A percentile compares a stretch with the other conserved stretches of the same genome.
These are phyloP conservation scores for Diadegma fenestrale DNA, from an alignment of 2,888 invertebrate genomes.

Conservation along the genomic window DNA sequence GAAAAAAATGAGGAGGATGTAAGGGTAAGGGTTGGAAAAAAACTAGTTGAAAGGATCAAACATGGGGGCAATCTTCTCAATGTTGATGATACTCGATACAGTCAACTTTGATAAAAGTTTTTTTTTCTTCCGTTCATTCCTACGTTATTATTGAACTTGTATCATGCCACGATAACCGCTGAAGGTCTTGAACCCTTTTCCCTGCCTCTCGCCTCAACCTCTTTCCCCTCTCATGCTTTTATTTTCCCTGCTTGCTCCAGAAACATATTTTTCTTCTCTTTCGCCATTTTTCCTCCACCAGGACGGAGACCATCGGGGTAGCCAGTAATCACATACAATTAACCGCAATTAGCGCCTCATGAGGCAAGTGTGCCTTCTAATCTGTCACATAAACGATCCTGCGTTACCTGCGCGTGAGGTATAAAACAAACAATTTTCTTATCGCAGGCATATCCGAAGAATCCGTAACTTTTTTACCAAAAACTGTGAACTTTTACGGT, in stretches of 20 bases:
- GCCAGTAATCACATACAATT: slow-evolving; percentile 77
- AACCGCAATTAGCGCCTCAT: slow-evolving; percentile 76
- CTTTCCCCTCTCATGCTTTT: not conserved
- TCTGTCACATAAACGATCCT: slow-evolving; percentile 68
- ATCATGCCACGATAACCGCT: slow-evolving; percentile 23
- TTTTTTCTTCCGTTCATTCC: slow-evolving; percentile 42
- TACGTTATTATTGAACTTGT: slow-evolving; percentile 26
- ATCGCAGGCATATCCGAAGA: not conserved
- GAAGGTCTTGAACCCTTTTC: slow-evolving; percentile 23
- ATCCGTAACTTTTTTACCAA: too few relatives aligned
- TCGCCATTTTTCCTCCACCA: not conserved
- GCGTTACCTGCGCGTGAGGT: slow-evolving; percentile 56
- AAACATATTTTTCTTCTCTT: slow-evolving; percentile 33
- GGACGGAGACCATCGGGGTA: slow-evolving; percentile 42
- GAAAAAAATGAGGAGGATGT: not conserved
- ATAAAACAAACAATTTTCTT: not conserved
- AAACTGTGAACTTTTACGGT: not conserved
- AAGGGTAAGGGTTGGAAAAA: slow-evolving; percentile 2
- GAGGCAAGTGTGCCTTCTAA: slow-evolving; percentile 76
- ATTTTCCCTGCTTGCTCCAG: slow-evolving; percentile 1
- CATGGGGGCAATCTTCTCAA: slow-evolving; percentile 34
- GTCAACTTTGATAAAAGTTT: slow-evolving; percentile 26
- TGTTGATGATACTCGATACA: slow-evolving; percentile 19
- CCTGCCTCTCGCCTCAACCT: slow-evolving; percentile 8
- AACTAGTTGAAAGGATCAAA: slow-evolving; percentile 31